Evolutionary conservation across 2,113 vertebrate genomes (phyloP).

Genomic region (Morone saxatilis): DNA sequence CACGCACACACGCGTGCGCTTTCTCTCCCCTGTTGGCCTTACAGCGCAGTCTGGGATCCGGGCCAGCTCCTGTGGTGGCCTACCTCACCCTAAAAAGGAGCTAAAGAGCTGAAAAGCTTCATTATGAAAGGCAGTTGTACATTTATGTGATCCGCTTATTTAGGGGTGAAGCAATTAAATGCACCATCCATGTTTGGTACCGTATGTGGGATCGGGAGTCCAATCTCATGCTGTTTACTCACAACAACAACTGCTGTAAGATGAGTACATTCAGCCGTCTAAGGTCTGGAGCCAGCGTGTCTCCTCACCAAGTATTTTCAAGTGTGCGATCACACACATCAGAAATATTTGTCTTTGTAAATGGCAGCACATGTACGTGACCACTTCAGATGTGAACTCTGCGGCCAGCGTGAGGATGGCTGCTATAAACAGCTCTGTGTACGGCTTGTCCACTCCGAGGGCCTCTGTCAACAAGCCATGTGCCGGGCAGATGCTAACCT

Average conservation of each 20-base stretch:
- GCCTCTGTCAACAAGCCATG: not conserved
- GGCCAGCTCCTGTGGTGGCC: constrained; percentile 67
- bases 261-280: constrained; percentile 13
- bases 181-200: not conserved
- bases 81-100: constrained; percentile 44
- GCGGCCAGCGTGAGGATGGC: constrained; percentile 12
- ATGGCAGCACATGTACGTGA: not conserved
- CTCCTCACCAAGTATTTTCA: not conserved
- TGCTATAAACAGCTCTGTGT: constrained; percentile 48
- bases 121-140: constrained; percentile 19
- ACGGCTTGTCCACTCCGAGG: constrained; percentile 35
- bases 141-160: constrained; percentile 30
- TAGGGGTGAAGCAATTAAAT: constrained; percentile 23
- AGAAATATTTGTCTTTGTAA: constrained; percentile 47
- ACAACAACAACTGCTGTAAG: not conserved
- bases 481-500: constrained; percentile 9
- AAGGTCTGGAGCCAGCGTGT: not conserved
- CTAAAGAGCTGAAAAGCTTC: constrained; percentile 48
- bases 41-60: constrained; percentile 74
- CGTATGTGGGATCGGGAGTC: not conserved
- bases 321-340: not conserved
- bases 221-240: constrained; percentile 19
- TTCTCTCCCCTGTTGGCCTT: constrained; percentile 76
- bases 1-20: constrained; percentile 24
- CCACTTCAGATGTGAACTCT: constrained; percentile 43